Conservation (phyloP, 2,888 invertebrate genomes). For the Macaria notata region DNA sequence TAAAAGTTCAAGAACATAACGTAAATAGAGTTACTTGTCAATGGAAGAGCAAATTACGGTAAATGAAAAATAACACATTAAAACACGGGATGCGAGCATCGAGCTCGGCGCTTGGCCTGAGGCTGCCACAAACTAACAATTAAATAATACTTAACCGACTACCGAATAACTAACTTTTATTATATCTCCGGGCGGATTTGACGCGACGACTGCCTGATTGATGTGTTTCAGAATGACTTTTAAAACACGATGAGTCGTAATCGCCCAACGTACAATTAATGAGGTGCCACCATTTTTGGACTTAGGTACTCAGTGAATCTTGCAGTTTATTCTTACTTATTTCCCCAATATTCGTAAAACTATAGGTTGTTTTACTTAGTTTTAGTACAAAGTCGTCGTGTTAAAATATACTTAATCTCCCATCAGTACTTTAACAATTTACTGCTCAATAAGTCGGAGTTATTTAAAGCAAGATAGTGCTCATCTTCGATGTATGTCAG, state of each 20-base stretch:
- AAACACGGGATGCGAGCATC: conserved; percentile 42
- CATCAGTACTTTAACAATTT: too few species aligned
- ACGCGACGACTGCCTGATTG: conserved; percentile 68
- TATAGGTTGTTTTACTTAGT: too few species aligned
- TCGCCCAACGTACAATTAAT: conserved; percentile 10
- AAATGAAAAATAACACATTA: conserved; percentile 42
- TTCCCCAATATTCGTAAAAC: too few species aligned
- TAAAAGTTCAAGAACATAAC: conserved; percentile 27
- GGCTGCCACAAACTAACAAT: conserved; percentile 71
- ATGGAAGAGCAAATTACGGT: conserved; percentile 44
- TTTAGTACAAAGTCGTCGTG: too few species aligned
- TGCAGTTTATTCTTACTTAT: too few species aligned
- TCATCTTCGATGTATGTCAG: conserved; percentile 44
- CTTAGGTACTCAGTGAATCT: too few species aligned
- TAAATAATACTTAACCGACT: conserved; percentile 78
- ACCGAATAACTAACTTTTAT: conserved; percentile 72
- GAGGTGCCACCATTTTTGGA: neutral
- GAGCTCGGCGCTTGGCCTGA: conserved; percentile 51
- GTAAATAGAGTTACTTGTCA: conserved; percentile 37
- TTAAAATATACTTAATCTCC: too few species aligned
- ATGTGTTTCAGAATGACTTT: conserved; percentile 50
- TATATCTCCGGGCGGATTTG: conserved; percentile 72
- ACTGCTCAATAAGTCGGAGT: neutral
- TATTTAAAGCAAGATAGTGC: conserved; percentile 27
- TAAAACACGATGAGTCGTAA: conserved; percentile 31